Base-by-base conservation (phyloP, 2,113 vertebrate genomes). In the Pseudorasbora parva region DNA sequence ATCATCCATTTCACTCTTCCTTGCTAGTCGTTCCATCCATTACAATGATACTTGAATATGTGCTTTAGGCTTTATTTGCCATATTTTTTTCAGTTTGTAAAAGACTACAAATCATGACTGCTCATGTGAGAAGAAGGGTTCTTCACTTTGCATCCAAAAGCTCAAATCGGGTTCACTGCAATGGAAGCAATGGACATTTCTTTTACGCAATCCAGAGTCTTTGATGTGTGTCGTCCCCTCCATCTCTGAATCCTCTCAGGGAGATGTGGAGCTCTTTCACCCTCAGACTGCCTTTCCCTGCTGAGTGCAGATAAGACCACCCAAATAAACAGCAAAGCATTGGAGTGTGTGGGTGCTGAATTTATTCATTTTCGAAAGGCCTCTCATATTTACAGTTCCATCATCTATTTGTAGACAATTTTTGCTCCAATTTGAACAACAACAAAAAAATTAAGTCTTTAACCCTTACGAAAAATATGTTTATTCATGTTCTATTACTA, bases 251-350 rank as follows among this genome's bases (percentile, higher is more conserved):
- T 73, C 81, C 72, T 14, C 72, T 56, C 30, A 25, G 37, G 74
- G 49, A 77, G 47, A 75, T 75, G 73, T 75, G 49, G 49, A 56
- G 51, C 43, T 30, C 17, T 83, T 54, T 75, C 57, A 49, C 57
- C 59, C 8, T 47, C 69, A 33, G 21, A 60, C 60, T 56, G 43
- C 57, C 49, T 64, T 72, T 64, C 11, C 41, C 64, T 54, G 56
- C 56, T 57, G 56, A 17, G 47, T 51, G 14, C 71, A 84, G 75
- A 79, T 79, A 73, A 80, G 75, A 14, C 66, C 49, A 73, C 30
- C 72, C 25, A 68, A 80, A 49, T 71, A 78, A 78, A 78, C 47
- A 69, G n/a, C 47, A 69, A 59, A 60, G 19, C n/a, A 25, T 9
- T n/a, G 43, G 19, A 79, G 25, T 47, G 64, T 2, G 3, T 27